Conservation (phyloP, 1,140 invertebrate species). For the Coenobita brevimanus region DNA sequence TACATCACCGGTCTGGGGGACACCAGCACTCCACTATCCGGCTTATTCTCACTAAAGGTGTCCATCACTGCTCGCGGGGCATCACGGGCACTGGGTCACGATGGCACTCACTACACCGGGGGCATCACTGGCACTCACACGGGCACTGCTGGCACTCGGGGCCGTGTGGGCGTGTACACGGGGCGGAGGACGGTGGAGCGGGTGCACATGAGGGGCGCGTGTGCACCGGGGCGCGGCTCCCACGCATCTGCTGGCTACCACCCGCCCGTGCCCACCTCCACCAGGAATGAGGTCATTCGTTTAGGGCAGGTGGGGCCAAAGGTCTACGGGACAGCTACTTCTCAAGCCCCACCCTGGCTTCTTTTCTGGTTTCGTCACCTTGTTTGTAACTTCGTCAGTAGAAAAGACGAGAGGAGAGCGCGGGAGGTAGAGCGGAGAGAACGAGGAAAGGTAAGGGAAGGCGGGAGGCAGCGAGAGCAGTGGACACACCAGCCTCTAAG, state of each 20-base stretch:
- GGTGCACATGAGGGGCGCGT: constrained; percentile 53
- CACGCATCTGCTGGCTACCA: constrained; percentile 52
- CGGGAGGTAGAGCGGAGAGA: background rate
- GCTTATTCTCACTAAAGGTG: too few relatives aligned
- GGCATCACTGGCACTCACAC: background rate
- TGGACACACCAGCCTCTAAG: constrained; percentile 42
- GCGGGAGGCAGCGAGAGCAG: background rate
- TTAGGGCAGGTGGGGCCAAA: constrained; percentile 54
- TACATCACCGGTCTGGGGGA: too few relatives aligned
- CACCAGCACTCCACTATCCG: too few relatives aligned
- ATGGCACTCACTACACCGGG: constrained; percentile 4
- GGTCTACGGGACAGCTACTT: constrained; percentile 49
- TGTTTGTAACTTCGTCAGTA: background rate
- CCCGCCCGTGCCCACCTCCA: background rate
- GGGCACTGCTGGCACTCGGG: background rate
- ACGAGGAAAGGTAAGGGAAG: background rate
- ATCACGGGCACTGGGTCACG: background rate
- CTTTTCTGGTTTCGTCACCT: background rate
- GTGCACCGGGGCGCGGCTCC: constrained; percentile 46
- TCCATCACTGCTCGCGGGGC: too few relatives aligned
- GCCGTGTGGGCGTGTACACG: background rate
- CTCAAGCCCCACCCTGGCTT: constrained; percentile 33
- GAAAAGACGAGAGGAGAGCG: background rate
- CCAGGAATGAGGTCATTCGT: constrained; percentile 52
- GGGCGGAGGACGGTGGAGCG: background rate